phyloP scores from a whole-genome alignment of 2,113 vertebrate genomes.

The Zosterops japonicus region DNA sequence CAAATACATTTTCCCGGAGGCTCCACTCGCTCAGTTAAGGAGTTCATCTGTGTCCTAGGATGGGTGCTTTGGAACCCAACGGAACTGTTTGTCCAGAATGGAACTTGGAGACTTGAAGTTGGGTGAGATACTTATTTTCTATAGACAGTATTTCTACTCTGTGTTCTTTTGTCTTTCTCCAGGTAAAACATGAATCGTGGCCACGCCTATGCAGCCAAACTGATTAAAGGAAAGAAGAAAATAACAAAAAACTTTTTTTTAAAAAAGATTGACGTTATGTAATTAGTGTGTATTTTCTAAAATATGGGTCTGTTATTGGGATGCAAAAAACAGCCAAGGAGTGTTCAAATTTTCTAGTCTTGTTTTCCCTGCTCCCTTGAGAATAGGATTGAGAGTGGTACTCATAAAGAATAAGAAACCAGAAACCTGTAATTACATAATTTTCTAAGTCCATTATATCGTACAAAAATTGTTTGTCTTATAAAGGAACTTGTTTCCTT shows the following conservation, averaged over 20 bases:
- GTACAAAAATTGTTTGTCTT: background rate
- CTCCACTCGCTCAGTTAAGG: rapidly evolving
- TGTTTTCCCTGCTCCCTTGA: background rate
- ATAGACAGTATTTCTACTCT: background rate
- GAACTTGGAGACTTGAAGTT: background rate
- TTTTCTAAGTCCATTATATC: background rate
- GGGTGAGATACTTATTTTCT: background rate
- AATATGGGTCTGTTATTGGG: background rate
- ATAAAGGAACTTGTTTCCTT: background rate
- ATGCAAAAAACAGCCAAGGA: background rate
- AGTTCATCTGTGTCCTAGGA: background rate
- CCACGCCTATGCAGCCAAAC: background rate
- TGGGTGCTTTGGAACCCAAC: rapidly evolving
- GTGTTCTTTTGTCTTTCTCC: background rate
- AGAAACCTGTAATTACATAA: background rate
- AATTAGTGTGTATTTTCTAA: background rate
- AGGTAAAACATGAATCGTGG: background rate
- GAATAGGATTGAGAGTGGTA: background rate
- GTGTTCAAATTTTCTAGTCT: background rate
- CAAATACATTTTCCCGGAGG: background rate
- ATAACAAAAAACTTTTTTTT: background rate
- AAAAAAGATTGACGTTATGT: background rate
- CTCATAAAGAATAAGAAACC: background rate
- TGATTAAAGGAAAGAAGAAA: background rate
- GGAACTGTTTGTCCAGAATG: background rate